Evolutionary conservation across 2,113 vertebrate genomes (phyloP).

Genomic region (Poecile atricapillus): DNA sequence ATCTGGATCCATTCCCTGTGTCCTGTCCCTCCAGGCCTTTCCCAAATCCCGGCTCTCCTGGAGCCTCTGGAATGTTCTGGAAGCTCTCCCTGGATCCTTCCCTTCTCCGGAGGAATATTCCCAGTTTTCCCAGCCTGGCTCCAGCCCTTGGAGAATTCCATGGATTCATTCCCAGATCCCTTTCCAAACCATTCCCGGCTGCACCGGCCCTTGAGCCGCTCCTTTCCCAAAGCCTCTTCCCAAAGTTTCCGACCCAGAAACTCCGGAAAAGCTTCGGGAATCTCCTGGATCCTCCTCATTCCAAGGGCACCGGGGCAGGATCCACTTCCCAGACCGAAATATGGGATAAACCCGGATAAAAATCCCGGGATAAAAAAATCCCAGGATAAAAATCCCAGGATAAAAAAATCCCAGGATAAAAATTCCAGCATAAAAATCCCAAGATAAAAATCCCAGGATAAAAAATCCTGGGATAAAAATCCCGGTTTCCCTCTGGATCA

Average conservation of each 20-base stretch:
- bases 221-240: background rate
- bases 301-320: background rate
- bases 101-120: background rate
- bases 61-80: background rate
- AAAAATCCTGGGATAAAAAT: background rate
- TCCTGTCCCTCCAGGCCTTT: background rate
- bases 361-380: background rate
- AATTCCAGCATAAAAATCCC: too few species aligned
- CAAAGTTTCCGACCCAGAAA: background rate
- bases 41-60: background rate
- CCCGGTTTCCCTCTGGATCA: background rate
- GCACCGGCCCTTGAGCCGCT: fast-evolving
- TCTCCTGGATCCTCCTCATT: background rate
- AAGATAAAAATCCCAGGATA: too few species aligned
- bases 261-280: fast-evolving
- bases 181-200: background rate
- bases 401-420: background rate
- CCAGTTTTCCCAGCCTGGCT: background rate
- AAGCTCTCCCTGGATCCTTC: background rate
- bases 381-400: background rate
- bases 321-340: background rate
- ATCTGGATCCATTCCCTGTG: background rate
- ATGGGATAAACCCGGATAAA: background rate
- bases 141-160: background rate
- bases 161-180: background rate